A percentile compares a stretch with the other conserved stretches of the same genome.
Conservation (phyloP, 2,113 vertebrate genomes). For the Bolborhynchus lineola region DNA sequence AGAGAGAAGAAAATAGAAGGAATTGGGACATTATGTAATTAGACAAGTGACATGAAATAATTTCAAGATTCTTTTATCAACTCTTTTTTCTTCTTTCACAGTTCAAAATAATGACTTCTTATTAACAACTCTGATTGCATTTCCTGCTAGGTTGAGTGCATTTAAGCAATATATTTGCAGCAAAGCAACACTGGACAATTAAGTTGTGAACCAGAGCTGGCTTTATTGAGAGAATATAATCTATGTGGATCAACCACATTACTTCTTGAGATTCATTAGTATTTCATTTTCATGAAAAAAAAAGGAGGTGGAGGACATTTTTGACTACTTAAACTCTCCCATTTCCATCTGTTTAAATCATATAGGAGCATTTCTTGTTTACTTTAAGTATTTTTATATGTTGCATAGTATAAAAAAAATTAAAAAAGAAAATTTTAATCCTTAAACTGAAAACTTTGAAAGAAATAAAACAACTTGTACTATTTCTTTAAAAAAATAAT, state of each 20-base stretch:
- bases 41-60: neutral
- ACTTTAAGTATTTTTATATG: neutral
- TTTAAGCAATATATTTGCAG: neutral
- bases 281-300: neutral
- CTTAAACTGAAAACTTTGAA: neutral
- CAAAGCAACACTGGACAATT: neutral
- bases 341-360: neutral
- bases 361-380: neutral
- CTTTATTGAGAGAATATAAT: neutral
- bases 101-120: neutral
- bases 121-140: neutral
- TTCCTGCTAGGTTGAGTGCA: neutral
- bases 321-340: neutral
- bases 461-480: neutral
- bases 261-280: neutral
- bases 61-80: neutral
- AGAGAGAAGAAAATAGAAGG: neutral
- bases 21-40: neutral
- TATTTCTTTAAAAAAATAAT: neutral
- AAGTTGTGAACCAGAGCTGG: neutral
- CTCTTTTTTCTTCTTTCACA: neutral
- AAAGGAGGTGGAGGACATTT: neutral
- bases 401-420: neutral
- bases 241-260: neutral
- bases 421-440: neutral